Evolutionary conservation across 2,888 invertebrate species (phyloP), one percentile per base, ranked within the genome.

Genomic region (Mellilla xanthometata): DNA sequence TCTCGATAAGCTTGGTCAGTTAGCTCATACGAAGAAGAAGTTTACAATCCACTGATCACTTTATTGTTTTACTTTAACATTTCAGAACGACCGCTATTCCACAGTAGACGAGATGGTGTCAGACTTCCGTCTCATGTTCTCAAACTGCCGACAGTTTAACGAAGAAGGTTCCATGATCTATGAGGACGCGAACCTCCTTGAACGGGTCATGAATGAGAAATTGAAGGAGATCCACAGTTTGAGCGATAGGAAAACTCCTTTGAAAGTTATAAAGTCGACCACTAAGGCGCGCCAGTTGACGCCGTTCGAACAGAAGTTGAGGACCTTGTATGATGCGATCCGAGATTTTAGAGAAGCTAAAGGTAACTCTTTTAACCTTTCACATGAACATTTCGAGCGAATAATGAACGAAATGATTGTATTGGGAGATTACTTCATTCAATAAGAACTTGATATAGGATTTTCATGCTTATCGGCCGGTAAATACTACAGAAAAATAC

Each of bases 71-170:
- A 3, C 23, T 24, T 34, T 1, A 9, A 24, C 3, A 44, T 57
- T 50, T n/a, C 65, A 86, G 86, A 93, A 92, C 38, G 94, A 95
- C 57, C 93, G 94, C 55, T 99, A 98, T 85, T 93, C 93, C 28
- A 93, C 92, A 33, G 87, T 98, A 22, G 96, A 97, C 44, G 97
- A 98, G 62, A 91, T 98, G 57, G 93, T 97, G 0, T 91, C 94
- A 0, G 99, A 99, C 75, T 94, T 94, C 65, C 91, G 95, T 56
- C 89, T 98, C n/a, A 98, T 99, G 98, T 99, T 99, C 81, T 93
- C 94, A 45, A 99, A 99, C 84, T 99, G 99, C 68, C 95, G 98
- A 0, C 96, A 96, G 60, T 99, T 97, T 81, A 99, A 99, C 76
- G 99, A 99, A 80, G 88, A 98, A 79, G 95, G 96, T 6, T 99